Evolutionary conservation across 2,113 vertebrate species (phyloP).

Genomic region (Gopherus evgoodei): DNA sequence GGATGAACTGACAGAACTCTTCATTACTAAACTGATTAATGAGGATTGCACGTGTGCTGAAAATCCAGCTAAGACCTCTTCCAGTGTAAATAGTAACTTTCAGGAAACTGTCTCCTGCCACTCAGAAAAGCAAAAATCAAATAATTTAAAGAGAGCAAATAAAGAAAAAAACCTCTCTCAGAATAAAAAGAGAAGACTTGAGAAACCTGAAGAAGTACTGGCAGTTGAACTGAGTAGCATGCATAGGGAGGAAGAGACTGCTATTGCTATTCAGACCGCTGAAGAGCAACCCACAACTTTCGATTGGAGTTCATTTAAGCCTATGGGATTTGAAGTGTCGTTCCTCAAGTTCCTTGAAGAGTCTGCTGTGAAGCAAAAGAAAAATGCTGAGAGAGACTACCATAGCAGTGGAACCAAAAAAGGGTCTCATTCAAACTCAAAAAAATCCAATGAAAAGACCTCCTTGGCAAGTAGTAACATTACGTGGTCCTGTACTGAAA

Average conservation of each 20-base stretch:
- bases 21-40: conserved; percentile 86
- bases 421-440: conserved; percentile 74
- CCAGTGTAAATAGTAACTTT: conserved; percentile 73
- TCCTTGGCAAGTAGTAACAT: conserved; percentile 43
- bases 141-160: conserved; percentile 80
- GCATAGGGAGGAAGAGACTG: conserved; percentile 82
- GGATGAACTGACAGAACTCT: conserved; percentile 84
- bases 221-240: conserved; percentile 52
- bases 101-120: conserved; percentile 73
- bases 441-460: conserved; percentile 74
- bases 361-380: conserved; percentile 85
- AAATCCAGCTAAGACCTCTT: conserved; percentile 71
- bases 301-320: conserved; percentile 92
- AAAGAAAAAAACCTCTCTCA: conserved; percentile 85
- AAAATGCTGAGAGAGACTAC: conserved; percentile 77
- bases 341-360: conserved; percentile 96
- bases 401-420: conserved; percentile 70
- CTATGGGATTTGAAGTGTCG: conserved; percentile 97
- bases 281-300: conserved; percentile 83
- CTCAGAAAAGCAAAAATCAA: conserved; percentile 79
- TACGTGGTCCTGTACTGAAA: conserved; percentile 74
- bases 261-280: conserved; percentile 76
- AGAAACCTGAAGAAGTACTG: conserved; percentile 68
- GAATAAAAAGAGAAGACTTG: conserved; percentile 81
- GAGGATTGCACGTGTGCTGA: conserved; percentile 80